Evolutionary conservation across 2,113 vertebrate species (phyloP).

Genomic region (Dendropsophus ebraccatus): DNA sequence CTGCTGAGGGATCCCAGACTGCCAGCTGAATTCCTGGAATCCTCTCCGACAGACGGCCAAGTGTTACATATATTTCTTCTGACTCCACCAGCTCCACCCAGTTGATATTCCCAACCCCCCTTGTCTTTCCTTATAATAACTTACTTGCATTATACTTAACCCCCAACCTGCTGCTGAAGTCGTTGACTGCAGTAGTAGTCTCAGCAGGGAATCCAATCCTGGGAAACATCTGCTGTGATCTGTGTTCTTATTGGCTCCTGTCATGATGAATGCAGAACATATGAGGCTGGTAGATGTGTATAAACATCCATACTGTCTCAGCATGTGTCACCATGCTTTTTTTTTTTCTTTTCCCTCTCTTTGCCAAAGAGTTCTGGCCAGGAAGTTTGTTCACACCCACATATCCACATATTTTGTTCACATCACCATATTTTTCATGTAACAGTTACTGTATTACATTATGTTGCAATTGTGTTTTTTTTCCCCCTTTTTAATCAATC

Average conservation of each 20-base stretch:
- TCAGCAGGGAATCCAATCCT: not conserved
- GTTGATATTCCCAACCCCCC: not conserved
- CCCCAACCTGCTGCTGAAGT: not conserved
- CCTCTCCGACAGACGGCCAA: constrained; percentile 20
- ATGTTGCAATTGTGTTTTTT: too few relatives aligned
- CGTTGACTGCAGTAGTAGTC: not conserved
- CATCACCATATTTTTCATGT: too few relatives aligned
- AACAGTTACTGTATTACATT: not conserved
- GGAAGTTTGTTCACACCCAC: not conserved
- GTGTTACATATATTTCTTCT: constrained; percentile 37
- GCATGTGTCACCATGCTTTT: not conserved
- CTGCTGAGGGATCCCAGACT: constrained; percentile 15
- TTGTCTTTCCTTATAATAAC: not conserved
- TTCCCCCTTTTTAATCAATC: too few relatives aligned
- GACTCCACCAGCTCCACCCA: constrained; percentile 26
- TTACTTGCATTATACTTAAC: not conserved
- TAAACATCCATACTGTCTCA: not conserved
- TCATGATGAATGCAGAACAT: not conserved
- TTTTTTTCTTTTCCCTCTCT: too few relatives aligned
- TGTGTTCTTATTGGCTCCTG: not conserved
- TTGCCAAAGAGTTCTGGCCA: not conserved
- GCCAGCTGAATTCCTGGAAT: constrained; percentile 20
- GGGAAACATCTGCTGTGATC: not conserved
- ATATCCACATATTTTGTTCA: not conserved
- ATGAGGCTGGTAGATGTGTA: not conserved